These are phyloP conservation scores for Cirrhinus molitorella DNA, from an alignment of 2,797 vertebrate genomes.

Conservation along the genomic window DNA sequence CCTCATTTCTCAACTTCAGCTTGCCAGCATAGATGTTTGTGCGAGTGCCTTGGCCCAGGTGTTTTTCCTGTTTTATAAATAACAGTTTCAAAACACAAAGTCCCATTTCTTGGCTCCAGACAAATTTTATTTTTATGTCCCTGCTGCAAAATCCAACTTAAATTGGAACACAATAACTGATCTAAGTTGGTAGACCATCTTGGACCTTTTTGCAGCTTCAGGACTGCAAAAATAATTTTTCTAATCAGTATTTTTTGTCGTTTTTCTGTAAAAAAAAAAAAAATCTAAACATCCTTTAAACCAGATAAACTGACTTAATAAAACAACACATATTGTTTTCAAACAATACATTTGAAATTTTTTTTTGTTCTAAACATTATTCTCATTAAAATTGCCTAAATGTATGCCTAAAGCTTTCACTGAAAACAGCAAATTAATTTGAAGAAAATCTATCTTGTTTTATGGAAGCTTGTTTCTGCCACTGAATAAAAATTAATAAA, in stretches of 20 bases:
- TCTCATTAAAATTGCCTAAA: background rate
- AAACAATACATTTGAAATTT: background rate
- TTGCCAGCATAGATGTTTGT: constrained; percentile 86
- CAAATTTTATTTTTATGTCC: background rate
- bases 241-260: background rate
- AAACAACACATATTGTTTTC: background rate
- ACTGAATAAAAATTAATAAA: too few relatives aligned
- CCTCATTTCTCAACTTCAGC: constrained; percentile 80
- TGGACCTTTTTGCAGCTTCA: background rate
- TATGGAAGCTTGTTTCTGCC: too few relatives aligned
- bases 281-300: background rate
- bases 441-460: too few relatives aligned
- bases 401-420: background rate
- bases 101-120: background rate
- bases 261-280: background rate
- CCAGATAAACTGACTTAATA: background rate
- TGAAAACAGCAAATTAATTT: too few relatives aligned
- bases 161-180: background rate
- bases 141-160: background rate
- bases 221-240: background rate
- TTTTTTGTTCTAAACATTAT: background rate
- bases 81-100: background rate
- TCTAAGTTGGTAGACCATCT: background rate
- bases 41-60: constrained; percentile 84
- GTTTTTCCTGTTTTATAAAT: constrained; percentile 74